Conservation (phyloP, 2,888 invertebrate species). For the Drosophila leonis region DNA sequence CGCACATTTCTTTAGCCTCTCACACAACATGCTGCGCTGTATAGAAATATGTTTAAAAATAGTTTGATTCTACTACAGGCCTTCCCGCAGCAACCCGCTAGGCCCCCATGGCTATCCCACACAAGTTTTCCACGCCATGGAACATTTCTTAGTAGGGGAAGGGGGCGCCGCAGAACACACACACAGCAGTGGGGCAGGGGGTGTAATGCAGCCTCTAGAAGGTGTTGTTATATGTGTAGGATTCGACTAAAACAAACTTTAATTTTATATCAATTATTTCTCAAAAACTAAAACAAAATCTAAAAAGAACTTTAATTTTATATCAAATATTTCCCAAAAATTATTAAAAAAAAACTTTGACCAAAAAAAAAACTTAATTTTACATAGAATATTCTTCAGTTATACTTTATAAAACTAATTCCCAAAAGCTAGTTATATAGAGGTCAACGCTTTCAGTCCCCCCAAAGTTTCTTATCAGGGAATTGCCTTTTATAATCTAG, state of each 20-base stretch:
- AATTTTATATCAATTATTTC: not conserved
- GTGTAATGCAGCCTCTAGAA: not conserved
- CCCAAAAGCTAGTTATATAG: not conserved
- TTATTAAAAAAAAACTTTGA: not conserved
- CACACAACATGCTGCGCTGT: constrained; percentile 41
- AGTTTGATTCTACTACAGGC: constrained; percentile 58
- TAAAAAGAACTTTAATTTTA: too few species aligned
- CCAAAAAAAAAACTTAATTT: too few species aligned
- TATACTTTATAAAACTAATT: too few species aligned
- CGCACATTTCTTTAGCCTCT: constrained; percentile 47
- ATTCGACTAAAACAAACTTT: not conserved
- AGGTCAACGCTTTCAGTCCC: not conserved
- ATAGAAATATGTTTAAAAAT: constrained; percentile 71
- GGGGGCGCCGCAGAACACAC: not conserved
- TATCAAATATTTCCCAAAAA: not conserved
- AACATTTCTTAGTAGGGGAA: constrained; percentile 31
- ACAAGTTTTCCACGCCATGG: constrained; percentile 54
- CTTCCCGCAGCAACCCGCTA: not conserved
- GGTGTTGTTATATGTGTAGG: not conserved
- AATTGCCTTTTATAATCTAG: constrained; percentile 10
- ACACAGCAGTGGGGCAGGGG: not conserved
- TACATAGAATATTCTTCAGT: too few species aligned
- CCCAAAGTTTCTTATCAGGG: constrained; percentile 1
- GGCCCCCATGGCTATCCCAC: constrained; percentile 34
- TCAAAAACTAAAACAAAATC: not conserved